phyloP scores from a whole-genome alignment of 35 echinoderm and acorn worm species.

The Ophioderma brevispina region DNA sequence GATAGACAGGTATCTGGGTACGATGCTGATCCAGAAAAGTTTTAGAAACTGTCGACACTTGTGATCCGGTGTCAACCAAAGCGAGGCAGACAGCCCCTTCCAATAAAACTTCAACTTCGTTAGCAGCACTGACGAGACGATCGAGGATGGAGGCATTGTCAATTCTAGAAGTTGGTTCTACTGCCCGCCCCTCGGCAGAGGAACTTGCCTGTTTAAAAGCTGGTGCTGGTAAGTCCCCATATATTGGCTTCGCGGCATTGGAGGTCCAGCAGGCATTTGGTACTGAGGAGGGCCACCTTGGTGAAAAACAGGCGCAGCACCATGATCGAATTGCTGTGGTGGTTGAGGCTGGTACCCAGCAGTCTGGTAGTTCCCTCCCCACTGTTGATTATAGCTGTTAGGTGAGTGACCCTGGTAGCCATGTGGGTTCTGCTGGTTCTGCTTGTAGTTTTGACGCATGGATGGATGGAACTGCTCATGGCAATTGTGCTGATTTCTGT shows the following conservation, averaged over 20 bases:
- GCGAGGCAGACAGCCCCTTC: not conserved
- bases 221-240: not conserved
- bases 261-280: no score
- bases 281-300: no score
- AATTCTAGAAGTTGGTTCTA: not conserved
- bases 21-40: not conserved
- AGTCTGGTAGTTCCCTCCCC: no score
- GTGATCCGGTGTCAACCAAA: not conserved
- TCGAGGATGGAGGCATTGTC: not conserved
- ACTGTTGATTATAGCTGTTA: no score
- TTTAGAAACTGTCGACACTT: not conserved
- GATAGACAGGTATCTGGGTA: not conserved
- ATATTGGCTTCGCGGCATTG: not conserved
- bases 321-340: no score
- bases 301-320: no score
- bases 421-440: no score
- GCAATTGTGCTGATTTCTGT: no score
- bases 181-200: not conserved
- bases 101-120: not conserved
- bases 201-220: not conserved
- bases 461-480: no score
- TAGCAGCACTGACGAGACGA: not conserved
- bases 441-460: no score
- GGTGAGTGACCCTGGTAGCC: no score
- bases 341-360: no score